phyloP scores from a whole-genome alignment of 1,140 invertebrate genomes.

The Nomia melanderi region DNA sequence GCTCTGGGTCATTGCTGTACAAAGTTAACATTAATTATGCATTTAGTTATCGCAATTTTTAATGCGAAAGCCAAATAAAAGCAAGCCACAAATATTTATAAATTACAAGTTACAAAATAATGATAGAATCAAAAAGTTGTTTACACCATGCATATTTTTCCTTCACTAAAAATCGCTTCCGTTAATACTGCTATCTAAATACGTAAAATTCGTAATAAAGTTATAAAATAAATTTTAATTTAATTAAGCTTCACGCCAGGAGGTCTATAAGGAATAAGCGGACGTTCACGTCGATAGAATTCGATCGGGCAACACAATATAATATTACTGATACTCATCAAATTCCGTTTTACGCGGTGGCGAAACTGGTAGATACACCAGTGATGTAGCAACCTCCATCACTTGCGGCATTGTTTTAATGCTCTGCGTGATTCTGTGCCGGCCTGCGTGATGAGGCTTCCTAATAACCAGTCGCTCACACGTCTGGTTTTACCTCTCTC shows the following conservation, averaged over 20 bases:
- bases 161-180: no score
- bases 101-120: no score
- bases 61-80: no score
- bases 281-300: not conserved
- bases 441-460: conserved; percentile 73
- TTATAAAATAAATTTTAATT: not conserved
- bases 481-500: conserved; percentile 65
- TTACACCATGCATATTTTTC: no score
- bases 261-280: not conserved
- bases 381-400: conserved; percentile 57
- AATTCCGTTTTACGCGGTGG: conserved; percentile 32
- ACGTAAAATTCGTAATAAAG: not conserved
- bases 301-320: not conserved
- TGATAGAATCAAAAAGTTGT: no score
- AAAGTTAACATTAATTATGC: no score
- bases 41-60: no score
- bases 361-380: conserved; percentile 49
- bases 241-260: not conserved
- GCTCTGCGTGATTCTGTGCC: conserved; percentile 70
- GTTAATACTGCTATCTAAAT: not conserved
- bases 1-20: no score
- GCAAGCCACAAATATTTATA: no score
- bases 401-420: conserved; percentile 64
- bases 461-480: conserved; percentile 77
- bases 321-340: conserved; percentile 47